A percentile compares a stretch with the other conserved stretches of the same genome.
Conservation (phyloP, 1,140 invertebrate species). For the Leptinotarsa texana region DNA sequence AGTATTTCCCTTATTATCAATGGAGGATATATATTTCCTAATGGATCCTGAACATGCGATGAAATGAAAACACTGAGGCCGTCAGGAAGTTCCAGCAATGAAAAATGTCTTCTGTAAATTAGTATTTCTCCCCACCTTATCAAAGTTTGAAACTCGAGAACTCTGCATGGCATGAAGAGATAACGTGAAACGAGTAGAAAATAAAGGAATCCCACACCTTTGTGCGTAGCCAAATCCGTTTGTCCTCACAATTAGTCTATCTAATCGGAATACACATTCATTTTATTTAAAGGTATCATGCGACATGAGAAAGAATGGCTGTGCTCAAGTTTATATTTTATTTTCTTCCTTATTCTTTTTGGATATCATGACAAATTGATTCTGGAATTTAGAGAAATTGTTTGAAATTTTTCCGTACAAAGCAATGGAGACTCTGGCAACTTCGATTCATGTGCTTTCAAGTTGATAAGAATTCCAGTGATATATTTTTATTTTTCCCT, state of each 20-base stretch:
- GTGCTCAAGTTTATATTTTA: background rate
- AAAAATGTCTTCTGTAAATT: slow-evolving; percentile 6
- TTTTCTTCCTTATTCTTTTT: background rate
- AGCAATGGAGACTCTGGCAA: background rate
- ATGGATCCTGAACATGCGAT: background rate
- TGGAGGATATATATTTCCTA: background rate
- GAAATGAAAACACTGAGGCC: background rate
- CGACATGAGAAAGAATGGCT: background rate
- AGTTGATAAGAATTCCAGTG: too few species aligned
- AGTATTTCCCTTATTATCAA: background rate
- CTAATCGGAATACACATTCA: background rate
- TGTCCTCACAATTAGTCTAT: slow-evolving; percentile 6
- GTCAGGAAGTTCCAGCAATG: background rate
- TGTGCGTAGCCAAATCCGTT: background rate
- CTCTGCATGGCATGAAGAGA: background rate
- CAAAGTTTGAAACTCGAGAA: slow-evolving; percentile 2
- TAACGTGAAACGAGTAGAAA: background rate
- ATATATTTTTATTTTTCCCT: too few species aligned
- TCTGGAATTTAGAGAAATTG: background rate
- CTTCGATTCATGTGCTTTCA: too few species aligned
- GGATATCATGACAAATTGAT: slow-evolving; percentile 1
- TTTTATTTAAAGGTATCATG: slow-evolving; percentile 5
- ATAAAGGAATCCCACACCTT: background rate
- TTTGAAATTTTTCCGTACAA: background rate
- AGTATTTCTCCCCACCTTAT: slow-evolving; percentile 1